Percentiles rank a stretch among this genome's conserved stretches.
Evolutionary conservation across 2,888 invertebrate genomes (phyloP).

Genomic region (Drosophila nr. perissopoda): DNA sequence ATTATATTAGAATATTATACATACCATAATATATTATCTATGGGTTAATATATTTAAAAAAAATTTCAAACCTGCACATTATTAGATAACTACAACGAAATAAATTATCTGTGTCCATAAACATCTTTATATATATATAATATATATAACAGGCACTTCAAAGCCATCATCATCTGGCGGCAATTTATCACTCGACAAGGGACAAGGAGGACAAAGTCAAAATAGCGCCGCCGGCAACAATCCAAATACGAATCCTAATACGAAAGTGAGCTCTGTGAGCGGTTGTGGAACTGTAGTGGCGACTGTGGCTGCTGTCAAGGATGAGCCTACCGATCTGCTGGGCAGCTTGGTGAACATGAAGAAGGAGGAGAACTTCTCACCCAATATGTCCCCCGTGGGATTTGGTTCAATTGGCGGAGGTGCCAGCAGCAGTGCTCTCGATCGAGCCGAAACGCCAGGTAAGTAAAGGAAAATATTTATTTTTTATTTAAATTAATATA

Average conservation of each 20-base stretch:
- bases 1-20: not conserved
- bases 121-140: not conserved
- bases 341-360: slow-evolving; percentile 74
- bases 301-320: slow-evolving; percentile 53
- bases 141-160: slow-evolving; percentile 15
- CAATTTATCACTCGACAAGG: not conserved
- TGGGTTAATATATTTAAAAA: too few species aligned
- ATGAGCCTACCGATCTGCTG: slow-evolving; percentile 74
- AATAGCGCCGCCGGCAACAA: slow-evolving; percentile 6
- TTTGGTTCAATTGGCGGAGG: slow-evolving; percentile 77
- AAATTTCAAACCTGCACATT: not conserved
- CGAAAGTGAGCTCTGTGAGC: slow-evolving; percentile 14
- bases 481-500: not conserved
- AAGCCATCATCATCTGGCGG: slow-evolving; percentile 9
- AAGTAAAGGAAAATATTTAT: slow-evolving; percentile 9
- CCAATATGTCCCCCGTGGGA: slow-evolving; percentile 82
- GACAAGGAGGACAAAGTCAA: slow-evolving; percentile 7
- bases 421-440: slow-evolving; percentile 38
- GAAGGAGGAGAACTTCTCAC: slow-evolving; percentile 80
- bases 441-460: slow-evolving; percentile 59
- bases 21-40: not conserved
- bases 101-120: too few species aligned
- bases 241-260: slow-evolving; percentile 4
- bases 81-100: not conserved
- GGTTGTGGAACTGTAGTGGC: slow-evolving; percentile 1